Evolutionary conservation across 2,888 invertebrate species (phyloP).

Genomic region (Cantharis rustica): DNA sequence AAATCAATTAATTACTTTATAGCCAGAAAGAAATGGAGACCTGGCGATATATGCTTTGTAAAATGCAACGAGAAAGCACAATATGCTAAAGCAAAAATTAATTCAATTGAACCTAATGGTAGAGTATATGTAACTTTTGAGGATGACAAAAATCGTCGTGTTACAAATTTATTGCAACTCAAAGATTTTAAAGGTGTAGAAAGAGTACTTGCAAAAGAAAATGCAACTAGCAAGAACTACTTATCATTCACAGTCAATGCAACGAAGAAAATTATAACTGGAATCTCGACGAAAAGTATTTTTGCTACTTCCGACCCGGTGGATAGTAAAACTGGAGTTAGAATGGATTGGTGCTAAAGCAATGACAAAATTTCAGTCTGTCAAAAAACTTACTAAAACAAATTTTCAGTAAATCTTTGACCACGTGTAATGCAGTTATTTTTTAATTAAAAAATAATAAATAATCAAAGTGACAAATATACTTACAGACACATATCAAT

Average conservation of each 20-base stretch:
- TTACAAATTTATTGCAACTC: slow-evolving; percentile 71
- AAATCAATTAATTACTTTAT: too few species aligned
- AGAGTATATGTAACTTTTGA: slow-evolving; percentile 87
- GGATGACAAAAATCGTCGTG: slow-evolving; percentile 83
- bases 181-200: slow-evolving; percentile 61
- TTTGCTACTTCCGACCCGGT: slow-evolving; percentile 95
- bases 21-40: slow-evolving; percentile 84
- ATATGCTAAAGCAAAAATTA: slow-evolving; percentile 90
- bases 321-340: slow-evolving; percentile 92
- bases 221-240: too few species aligned
- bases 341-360: slow-evolving; percentile 93
- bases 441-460: too few species aligned
- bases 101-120: slow-evolving; percentile 79
- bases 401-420: not conserved
- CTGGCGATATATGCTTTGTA: slow-evolving; percentile 91
- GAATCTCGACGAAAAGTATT: slow-evolving; percentile 87
- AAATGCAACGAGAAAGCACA: slow-evolving; percentile 92
- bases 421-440: too few species aligned
- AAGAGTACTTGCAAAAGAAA: slow-evolving; percentile 50
- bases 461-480: not conserved
- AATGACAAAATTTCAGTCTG: slow-evolving; percentile 93
- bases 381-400: slow-evolving; percentile 73
- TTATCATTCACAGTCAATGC: slow-evolving; percentile 91
- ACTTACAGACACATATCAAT: slow-evolving; percentile 11
- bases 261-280: slow-evolving; percentile 79